These are phyloP conservation scores for Mercenaria mercenaria DNA, from an alignment of 1,140 invertebrate species.

Conservation along the genomic window DNA sequence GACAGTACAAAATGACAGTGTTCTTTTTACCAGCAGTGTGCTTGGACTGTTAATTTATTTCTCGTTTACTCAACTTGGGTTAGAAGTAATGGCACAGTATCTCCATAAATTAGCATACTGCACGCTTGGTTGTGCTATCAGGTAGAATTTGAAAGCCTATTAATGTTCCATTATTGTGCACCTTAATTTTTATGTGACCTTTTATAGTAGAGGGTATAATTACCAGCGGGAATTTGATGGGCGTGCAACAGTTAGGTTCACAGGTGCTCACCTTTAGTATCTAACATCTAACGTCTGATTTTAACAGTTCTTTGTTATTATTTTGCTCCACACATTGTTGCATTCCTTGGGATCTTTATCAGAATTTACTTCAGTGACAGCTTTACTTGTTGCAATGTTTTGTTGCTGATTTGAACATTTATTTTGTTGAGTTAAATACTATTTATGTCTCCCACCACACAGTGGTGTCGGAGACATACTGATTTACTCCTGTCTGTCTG, in stretches of 20 bases:
- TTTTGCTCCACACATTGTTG: no score
- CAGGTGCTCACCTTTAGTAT: constrained; percentile 13
- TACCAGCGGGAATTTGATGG: constrained; percentile 1
- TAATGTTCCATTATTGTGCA: constrained; percentile 12
- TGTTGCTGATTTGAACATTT: no score
- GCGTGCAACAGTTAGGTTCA: constrained; percentile 18
- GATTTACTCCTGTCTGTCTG: no score
- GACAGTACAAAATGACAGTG: not conserved
- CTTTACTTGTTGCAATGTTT: no score
- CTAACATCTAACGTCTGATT: not conserved
- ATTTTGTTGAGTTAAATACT: no score
- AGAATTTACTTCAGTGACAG: no score
- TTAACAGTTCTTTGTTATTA: not conserved
- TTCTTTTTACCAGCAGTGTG: not conserved
- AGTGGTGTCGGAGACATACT: no score
- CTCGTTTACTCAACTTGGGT: not conserved
- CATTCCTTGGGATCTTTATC: no score
- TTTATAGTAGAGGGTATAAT: not conserved
- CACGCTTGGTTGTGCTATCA: not conserved
- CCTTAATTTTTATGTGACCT: constrained; percentile 35
- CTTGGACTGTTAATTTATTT: not conserved
- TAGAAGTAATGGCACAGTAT: not conserved
- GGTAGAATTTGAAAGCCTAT: not conserved
- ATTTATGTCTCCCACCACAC: no score
- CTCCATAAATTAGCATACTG: constrained; percentile 29